phyloP scores from a whole-genome alignment of 2,888 invertebrate species.

The Apamea epomidion region DNA sequence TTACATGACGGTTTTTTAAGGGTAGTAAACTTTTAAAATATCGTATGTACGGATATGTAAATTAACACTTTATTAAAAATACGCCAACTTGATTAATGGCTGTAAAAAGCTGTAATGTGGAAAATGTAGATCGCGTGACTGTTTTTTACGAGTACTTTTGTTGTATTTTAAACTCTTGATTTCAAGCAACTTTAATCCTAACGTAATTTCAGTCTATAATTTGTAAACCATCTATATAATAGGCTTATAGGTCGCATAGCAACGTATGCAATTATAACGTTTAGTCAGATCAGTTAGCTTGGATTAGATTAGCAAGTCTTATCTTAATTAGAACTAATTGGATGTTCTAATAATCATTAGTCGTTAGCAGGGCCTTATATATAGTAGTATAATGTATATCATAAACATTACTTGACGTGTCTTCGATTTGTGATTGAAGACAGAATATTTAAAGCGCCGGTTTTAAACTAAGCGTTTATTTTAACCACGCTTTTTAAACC shows the following conservation, averaged over 20 bases:
- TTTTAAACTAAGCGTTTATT: constrained; percentile 1
- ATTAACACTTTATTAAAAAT: constrained; percentile 7
- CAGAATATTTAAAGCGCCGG: constrained; percentile 1
- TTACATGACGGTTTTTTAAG: too few species aligned
- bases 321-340: constrained; percentile 39
- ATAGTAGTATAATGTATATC: constrained; percentile 9
- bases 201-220: not conserved
- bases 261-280: not conserved
- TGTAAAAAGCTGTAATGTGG: not conserved
- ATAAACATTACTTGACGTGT: not conserved
- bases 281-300: constrained; percentile 28
- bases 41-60: not conserved
- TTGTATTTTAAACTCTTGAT: constrained; percentile 25
- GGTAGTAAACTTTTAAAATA: not conserved
- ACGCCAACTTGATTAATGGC: constrained; percentile 3
- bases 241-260: not conserved
- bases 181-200: constrained; percentile 13
- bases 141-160: constrained; percentile 10
- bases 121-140: constrained; percentile 50
- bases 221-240: not conserved
- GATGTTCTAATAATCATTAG: constrained; percentile 29
- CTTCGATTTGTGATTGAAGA: not conserved
- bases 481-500: constrained; percentile 20
- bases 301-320: constrained; percentile 22
- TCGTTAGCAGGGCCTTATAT: not conserved